Percentiles rank a stretch among this genome's conserved stretches.
phyloP scores from a whole-genome alignment of 2,797 vertebrate species.

The Numenius phaeopus region DNA sequence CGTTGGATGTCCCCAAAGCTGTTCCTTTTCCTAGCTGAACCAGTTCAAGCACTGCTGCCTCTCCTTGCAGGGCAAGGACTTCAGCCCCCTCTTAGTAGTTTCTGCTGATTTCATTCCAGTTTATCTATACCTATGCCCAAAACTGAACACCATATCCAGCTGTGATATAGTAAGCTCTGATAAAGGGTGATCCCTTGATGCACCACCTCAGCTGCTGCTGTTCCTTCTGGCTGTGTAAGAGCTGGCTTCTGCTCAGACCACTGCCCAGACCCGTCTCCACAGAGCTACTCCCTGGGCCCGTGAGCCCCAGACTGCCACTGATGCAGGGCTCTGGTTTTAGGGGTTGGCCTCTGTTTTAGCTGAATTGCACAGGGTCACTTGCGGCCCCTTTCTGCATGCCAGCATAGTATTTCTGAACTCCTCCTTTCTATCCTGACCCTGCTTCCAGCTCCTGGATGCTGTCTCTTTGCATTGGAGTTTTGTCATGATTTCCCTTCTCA shows the following conservation, averaged over 20 bases:
- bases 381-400: background rate
- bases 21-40: background rate
- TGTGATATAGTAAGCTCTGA: background rate
- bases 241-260: background rate
- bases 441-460: background rate
- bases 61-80: fast-evolving
- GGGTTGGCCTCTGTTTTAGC: background rate
- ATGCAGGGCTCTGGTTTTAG: background rate
- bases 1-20: fast-evolving
- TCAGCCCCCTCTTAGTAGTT: background rate
- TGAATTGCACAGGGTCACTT: background rate
- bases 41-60: background rate
- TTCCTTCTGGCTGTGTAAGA: background rate
- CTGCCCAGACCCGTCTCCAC: background rate
- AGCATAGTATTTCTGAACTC: background rate
- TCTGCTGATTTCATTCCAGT: background rate
- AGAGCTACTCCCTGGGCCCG: fast-evolving
- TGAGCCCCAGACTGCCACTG: background rate
- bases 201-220: fast-evolving
- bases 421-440: background rate
- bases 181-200: background rate
- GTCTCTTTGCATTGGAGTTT: background rate
- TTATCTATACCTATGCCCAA: background rate
- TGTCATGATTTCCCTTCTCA: background rate
- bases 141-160: background rate